phyloP scores from a whole-genome alignment of 2,797 vertebrate species.

The Ceryle rudis region DNA sequence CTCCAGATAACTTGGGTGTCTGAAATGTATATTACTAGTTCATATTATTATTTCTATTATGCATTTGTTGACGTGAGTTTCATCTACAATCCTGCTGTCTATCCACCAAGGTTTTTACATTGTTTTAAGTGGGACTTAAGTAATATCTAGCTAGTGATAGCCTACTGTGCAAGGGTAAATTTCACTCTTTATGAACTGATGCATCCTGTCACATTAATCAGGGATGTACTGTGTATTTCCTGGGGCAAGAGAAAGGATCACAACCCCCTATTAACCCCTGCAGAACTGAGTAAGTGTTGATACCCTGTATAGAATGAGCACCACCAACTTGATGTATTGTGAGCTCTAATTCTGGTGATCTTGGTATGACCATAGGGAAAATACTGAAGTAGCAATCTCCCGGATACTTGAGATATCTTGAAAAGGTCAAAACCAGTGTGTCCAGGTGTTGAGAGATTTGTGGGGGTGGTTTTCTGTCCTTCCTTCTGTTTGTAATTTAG shows the following conservation, averaged over 20 bases:
- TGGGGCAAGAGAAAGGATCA: conserved; percentile 53
- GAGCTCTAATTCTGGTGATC: not conserved
- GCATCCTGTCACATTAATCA: conserved; percentile 70
- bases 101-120: not conserved
- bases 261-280: conserved; percentile 60
- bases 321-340: not conserved
- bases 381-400: not conserved
- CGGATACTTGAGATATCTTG: not conserved
- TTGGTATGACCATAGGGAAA: not conserved
- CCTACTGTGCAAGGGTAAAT: conserved; percentile 33
- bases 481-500: not conserved
- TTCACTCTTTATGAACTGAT: conserved; percentile 69
- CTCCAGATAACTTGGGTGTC: not conserved
- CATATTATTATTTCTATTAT: not conserved
- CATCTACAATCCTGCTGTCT: not conserved
- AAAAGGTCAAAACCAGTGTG: not conserved
- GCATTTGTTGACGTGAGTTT: conserved; percentile 1
- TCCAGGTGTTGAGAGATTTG: not conserved
- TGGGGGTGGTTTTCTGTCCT: not conserved
- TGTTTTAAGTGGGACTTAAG: conserved; percentile 49
- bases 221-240: conserved; percentile 34
- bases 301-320: not conserved
- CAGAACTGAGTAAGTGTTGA: conserved; percentile 76
- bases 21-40: not conserved
- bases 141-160: not conserved